A percentile compares a stretch with the other conserved stretches of the same genome.
phyloP scores from a whole-genome alignment of 2,113 vertebrate species.

The Stigmatopora nigra region DNA sequence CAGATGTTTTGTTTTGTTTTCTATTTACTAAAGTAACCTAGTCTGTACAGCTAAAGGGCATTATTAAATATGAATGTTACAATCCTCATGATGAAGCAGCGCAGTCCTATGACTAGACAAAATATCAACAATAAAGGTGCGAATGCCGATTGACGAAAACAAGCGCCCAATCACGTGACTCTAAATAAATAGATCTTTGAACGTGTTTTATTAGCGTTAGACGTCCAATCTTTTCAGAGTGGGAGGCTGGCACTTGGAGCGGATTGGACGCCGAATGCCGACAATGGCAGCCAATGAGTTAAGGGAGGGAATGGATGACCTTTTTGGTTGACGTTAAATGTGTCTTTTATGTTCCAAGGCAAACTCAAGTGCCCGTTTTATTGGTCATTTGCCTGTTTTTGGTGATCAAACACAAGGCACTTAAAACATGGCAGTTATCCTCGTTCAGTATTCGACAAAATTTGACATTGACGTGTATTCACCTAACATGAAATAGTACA shows the following conservation, averaged over 20 bases:
- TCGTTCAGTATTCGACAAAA: slow-evolving; percentile 36
- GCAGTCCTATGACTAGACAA: slow-evolving; percentile 45
- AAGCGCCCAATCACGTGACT: too few species aligned
- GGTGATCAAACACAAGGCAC: slow-evolving; percentile 74
- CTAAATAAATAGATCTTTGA: too few species aligned
- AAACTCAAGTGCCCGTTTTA: slow-evolving; percentile 41
- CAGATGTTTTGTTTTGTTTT: slow-evolving; percentile 26
- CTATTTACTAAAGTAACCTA: slow-evolving; percentile 51
- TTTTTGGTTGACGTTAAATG: slow-evolving; percentile 27
- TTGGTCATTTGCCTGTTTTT: slow-evolving; percentile 53
- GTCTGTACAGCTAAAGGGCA: slow-evolving; percentile 63
- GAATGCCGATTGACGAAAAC: too few species aligned
- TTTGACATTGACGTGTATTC: slow-evolving; percentile 15
- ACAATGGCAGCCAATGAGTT: slow-evolving; percentile 1
- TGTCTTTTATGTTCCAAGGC: slow-evolving; percentile 34
- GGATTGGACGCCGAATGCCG: too few species aligned
- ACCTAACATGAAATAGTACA: slow-evolving; percentile 14
- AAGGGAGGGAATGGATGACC: slow-evolving; percentile 11
- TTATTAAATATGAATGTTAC: slow-evolving; percentile 42
- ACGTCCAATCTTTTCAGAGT: too few species aligned
- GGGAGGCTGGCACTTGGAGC: too few species aligned
- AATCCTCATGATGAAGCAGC: slow-evolving; percentile 52
- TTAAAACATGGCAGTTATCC: slow-evolving; percentile 65
- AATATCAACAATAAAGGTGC: slow-evolving; percentile 23
- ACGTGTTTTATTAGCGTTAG: too few species aligned